Percentiles rank a stretch among this genome's conserved stretches.
Conservation (phyloP, 2,797 vertebrate genomes). For the Holocentrus rufus region DNA sequence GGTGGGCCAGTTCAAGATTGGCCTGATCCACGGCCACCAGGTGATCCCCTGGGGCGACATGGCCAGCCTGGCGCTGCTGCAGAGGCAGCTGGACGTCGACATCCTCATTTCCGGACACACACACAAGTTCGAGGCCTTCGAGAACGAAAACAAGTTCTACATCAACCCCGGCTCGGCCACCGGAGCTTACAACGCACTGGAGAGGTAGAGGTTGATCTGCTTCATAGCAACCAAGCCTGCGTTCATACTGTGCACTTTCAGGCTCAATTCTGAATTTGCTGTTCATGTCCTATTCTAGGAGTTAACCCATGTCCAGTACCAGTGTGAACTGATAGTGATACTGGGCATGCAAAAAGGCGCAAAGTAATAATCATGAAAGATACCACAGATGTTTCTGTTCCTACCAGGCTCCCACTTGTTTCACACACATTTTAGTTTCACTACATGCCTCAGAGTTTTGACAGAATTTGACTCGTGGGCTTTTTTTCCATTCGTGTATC, state of each 20-base stretch:
- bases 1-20: constrained; percentile 98
- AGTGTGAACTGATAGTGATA: too few relatives aligned
- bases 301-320: too few relatives aligned
- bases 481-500: too few relatives aligned
- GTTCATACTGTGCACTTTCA: constrained; percentile 25
- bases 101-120: constrained; percentile 99
- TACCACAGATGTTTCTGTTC: too few relatives aligned
- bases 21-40: constrained; percentile 97
- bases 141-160: constrained; percentile 99
- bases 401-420: too few relatives aligned
- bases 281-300: too few relatives aligned
- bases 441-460: too few relatives aligned
- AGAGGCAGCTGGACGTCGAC: constrained; percentile 97
- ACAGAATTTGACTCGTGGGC: too few relatives aligned
- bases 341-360: too few relatives aligned
- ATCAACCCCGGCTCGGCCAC: constrained; percentile 99
- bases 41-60: constrained; percentile 99
- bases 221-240: too few relatives aligned
- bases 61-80: constrained; percentile 95
- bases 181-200: constrained; percentile 95
- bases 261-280: not conserved
- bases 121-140: constrained; percentile 98
- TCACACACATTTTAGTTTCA: too few relatives aligned
- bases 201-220: constrained; percentile 83
- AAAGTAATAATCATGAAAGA: too few relatives aligned